Percentiles rank a stretch among this genome's conserved stretches.
These are phyloP conservation scores for Aldabrachelys gigantea DNA, from an alignment of 2,113 vertebrate genomes.

Conservation along the genomic window DNA sequence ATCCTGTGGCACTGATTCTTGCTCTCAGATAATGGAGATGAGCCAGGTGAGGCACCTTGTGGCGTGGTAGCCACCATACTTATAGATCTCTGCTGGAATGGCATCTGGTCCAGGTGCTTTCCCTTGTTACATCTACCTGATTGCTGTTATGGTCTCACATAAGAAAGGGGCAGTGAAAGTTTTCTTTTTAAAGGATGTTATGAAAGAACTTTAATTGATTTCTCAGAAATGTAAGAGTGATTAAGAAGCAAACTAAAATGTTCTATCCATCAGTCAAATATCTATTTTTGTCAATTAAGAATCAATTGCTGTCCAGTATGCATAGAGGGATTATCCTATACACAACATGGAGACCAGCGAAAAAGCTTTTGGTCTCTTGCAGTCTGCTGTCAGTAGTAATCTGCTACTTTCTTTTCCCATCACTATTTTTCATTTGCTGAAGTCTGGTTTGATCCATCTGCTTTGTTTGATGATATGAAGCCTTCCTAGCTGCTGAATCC, in stretches of 20 bases:
- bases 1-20: no score
- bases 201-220: neutral
- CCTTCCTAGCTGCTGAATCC: no score
- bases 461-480: neutral
- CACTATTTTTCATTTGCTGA: neutral
- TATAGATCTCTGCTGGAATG: no score
- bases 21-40: no score
- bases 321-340: neutral
- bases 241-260: neutral
- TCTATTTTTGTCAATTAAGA: neutral
- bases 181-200: neutral
- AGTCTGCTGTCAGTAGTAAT: neutral
- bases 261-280: neutral
- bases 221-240: neutral
- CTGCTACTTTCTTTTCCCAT: neutral
- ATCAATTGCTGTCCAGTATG: neutral
- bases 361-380: neutral
- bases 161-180: no score
- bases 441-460: neutral
- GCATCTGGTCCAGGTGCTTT: no score
- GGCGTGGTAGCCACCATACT: no score
- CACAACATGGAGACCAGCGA: neutral
- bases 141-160: no score
- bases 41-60: no score
- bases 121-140: no score